These are phyloP conservation scores for Herminia tarsipennalis DNA, from an alignment of 2,888 invertebrate species.

Conservation along the genomic window DNA sequence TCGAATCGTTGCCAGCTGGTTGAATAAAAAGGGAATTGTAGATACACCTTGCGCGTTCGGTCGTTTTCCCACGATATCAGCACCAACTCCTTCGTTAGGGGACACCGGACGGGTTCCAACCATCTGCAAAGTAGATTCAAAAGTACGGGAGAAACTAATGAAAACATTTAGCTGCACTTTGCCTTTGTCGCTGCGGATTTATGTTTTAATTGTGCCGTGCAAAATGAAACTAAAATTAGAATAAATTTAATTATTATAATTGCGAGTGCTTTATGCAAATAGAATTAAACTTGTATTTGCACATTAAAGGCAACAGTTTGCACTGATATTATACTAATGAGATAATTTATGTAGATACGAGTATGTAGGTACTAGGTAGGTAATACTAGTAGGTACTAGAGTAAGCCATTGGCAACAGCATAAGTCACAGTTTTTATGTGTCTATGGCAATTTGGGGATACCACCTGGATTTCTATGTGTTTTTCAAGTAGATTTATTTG, in stretches of 20 bases:
- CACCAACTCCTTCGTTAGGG: conserved; percentile 36
- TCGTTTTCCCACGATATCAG: conserved; percentile 63
- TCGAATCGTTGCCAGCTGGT: conserved; percentile 33
- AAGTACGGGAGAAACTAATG: conserved; percentile 48
- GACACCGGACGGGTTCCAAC: conserved; percentile 12
- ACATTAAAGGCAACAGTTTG: conserved; percentile 8
- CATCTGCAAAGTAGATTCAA: conserved; percentile 39
- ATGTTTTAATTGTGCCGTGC: conserved; percentile 36
- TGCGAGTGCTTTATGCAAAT: conserved; percentile 28
- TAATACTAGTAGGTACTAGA: no score
- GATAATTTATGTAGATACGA: conserved; percentile 2
- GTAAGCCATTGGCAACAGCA: no score
- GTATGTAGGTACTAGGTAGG: no score
- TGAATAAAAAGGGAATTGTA: conserved; percentile 65
- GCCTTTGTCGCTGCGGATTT: conserved; percentile 44
- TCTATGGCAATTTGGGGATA: no score
- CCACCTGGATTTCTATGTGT: no score
- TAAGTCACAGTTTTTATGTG: no score
- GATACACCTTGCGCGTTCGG: conserved; percentile 58
- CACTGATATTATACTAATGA: conserved; percentile 5
- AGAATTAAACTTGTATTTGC: conserved; percentile 18
- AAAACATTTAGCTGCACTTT: conserved; percentile 49
- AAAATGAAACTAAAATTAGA: conserved; percentile 33
- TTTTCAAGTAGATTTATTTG: no score
- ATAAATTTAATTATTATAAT: conserved; percentile 35